These are phyloP conservation scores for Neotoxoptera formosana DNA, from an alignment of 1,140 invertebrate genomes.

Conservation along the genomic window DNA sequence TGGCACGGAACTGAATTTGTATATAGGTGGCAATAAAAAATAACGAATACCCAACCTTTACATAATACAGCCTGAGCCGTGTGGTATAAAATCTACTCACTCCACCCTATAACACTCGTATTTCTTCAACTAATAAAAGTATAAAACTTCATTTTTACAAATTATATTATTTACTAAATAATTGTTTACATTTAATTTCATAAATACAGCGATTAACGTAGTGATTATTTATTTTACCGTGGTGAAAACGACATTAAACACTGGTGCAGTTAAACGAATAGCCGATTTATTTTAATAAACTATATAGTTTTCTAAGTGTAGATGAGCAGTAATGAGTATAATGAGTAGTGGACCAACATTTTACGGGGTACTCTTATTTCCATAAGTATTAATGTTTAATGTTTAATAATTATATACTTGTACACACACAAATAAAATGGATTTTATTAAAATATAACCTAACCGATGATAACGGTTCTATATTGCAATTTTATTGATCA, in stretches of 20 bases:
- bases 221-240: no score
- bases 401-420: no score
- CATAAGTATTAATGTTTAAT: no score
- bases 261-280: neutral
- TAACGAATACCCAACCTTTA: neutral
- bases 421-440: no score
- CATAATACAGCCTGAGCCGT: neutral
- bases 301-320: neutral
- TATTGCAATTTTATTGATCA: no score
- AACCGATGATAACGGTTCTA: no score
- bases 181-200: neutral
- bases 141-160: neutral
- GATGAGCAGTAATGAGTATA: neutral
- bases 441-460: no score
- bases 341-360: neutral
- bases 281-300: neutral
- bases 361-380: slow-evolving; percentile 63
- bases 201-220: no score
- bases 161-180: neutral
- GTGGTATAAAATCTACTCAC: no score
- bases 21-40: neutral
- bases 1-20: neutral
- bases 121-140: neutral
- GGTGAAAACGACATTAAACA: no score
- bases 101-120: no score